Conservation (phyloP, 2,113 vertebrate genomes). For the Falcunculus frontatus region DNA sequence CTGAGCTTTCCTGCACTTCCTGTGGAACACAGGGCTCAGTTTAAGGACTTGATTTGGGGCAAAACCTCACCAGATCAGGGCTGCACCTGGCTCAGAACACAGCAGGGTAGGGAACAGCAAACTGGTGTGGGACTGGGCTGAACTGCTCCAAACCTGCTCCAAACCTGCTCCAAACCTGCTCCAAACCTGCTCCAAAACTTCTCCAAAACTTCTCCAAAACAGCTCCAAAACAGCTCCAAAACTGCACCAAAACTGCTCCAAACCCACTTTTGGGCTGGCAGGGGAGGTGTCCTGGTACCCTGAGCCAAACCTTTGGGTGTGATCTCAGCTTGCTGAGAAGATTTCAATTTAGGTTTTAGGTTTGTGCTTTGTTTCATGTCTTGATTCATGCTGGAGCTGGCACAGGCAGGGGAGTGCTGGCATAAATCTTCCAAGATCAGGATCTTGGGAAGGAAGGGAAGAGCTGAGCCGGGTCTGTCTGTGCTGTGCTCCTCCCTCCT, state of each 20-base stretch:
- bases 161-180: not conserved
- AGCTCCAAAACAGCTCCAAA: too few relatives aligned
- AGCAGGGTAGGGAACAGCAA: not conserved
- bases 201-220: not conserved
- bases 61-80: not conserved
- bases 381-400: not conserved
- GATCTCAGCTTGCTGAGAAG: not conserved
- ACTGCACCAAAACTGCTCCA: not conserved
- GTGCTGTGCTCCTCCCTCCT: not conserved
- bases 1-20: fast-evolving
- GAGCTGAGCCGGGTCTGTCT: not conserved
- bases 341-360: not conserved
- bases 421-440: not conserved
- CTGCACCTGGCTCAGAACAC: not conserved
- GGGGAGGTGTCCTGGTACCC: fast-evolving
- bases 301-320: not conserved
- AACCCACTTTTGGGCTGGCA: not conserved
- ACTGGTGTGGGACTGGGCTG: not conserved
- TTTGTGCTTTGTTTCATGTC: not conserved
- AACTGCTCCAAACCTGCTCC: not conserved
- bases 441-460: not conserved
- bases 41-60: not conserved
- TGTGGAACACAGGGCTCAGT: not conserved
- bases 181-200: not conserved
- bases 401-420: fast-evolving